Evolutionary conservation across 2,888 invertebrate species (phyloP).

Genomic region (Phania funesta): DNA sequence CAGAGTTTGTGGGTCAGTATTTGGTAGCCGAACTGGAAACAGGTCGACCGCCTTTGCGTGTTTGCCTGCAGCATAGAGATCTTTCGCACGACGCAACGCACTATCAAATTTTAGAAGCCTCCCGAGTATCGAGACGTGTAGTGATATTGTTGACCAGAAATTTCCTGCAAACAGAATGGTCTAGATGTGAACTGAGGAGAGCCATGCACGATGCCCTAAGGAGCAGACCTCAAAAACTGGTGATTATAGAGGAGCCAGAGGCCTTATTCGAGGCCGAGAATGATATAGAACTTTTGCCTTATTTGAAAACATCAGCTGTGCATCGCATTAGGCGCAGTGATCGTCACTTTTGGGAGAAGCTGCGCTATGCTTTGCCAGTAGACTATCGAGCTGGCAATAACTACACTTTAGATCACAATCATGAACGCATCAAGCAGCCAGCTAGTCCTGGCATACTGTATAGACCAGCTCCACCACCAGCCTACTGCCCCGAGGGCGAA

Average conservation of each 20-base stretch:
- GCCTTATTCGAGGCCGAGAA: slow-evolving; percentile 91
- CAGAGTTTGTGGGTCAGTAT: slow-evolving; percentile 91
- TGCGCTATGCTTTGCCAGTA: slow-evolving; percentile 93
- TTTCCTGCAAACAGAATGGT: slow-evolving; percentile 97
- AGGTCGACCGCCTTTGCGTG: slow-evolving; percentile 86
- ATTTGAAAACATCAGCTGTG: slow-evolving; percentile 90
- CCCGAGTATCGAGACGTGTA: slow-evolving; percentile 92
- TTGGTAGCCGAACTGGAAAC: slow-evolving; percentile 93
- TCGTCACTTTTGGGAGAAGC: slow-evolving; percentile 95
- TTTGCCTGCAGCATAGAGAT: slow-evolving; percentile 94
- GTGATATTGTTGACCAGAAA: slow-evolving; percentile 93
- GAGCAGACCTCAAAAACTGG: slow-evolving; percentile 91
- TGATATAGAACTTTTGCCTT: slow-evolving; percentile 93
- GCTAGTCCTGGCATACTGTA: slow-evolving; percentile 80
- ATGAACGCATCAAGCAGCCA: slow-evolving; percentile 80
- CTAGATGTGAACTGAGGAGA: slow-evolving; percentile 92
- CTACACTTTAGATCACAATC: slow-evolving; percentile 86
- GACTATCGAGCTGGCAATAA: slow-evolving; percentile 87
- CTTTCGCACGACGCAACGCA: slow-evolving; percentile 86
- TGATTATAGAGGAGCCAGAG: slow-evolving; percentile 93
- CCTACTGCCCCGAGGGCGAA: slow-evolving; percentile 79
- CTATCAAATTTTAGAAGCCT: slow-evolving; percentile 87
- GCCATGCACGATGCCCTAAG: slow-evolving; percentile 94
- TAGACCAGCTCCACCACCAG: slow-evolving; percentile 80
- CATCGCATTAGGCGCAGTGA: slow-evolving; percentile 91